Percentiles rank a stretch among this genome's conserved stretches.
Evolutionary conservation across 2,797 vertebrate genomes (phyloP).

Genomic region (Labeo calbasu): DNA sequence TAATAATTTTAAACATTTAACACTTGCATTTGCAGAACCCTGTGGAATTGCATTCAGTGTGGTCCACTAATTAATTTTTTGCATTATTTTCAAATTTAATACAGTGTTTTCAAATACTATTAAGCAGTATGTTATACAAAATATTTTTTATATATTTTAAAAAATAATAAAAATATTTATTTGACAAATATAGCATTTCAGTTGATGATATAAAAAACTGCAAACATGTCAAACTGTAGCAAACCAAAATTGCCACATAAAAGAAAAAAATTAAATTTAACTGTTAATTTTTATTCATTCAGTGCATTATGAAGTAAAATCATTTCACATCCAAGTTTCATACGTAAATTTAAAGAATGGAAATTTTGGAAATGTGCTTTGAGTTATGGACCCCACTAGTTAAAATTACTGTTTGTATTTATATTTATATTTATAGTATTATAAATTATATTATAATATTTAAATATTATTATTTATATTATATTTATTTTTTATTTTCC

Average conservation of each 20-base stretch:
- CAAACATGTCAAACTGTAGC: neutral
- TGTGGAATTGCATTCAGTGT: neutral
- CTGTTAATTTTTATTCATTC: neutral
- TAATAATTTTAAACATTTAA: neutral
- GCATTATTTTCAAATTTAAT: neutral
- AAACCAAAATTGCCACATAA: neutral
- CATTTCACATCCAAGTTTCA: neutral
- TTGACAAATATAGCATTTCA: neutral
- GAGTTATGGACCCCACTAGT: neutral
- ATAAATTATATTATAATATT: neutral
- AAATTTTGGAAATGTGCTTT: neutral
- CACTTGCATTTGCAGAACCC: slow-evolving; percentile 8
- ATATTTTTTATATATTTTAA: neutral
- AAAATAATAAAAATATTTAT: neutral
- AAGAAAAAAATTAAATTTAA: neutral
- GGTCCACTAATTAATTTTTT: neutral
- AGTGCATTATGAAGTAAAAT: neutral
- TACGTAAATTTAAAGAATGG: neutral
- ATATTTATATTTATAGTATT: neutral
- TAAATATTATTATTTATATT: neutral
- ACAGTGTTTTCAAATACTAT: neutral
- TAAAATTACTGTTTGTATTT: neutral
- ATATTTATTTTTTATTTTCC: neutral
- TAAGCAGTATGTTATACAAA: neutral
- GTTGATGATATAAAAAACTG: neutral